These are phyloP conservation scores for Brachystomella parvula DNA, from an alignment of 1,140 invertebrate species.

Conservation along the genomic window DNA sequence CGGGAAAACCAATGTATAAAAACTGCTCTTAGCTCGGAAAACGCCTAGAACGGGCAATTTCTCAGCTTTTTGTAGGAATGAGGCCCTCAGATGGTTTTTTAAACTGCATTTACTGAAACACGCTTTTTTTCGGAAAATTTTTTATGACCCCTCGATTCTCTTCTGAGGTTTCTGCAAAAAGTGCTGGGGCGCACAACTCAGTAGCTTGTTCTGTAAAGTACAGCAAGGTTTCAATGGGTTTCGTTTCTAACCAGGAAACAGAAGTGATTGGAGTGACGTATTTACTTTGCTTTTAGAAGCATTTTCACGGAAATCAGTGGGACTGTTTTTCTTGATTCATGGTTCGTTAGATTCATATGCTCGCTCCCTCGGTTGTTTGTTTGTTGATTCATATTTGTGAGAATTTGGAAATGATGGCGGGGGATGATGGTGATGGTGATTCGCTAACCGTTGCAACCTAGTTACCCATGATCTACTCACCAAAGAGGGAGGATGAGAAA, in stretches of 20 bases:
- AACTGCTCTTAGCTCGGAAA: too few species aligned
- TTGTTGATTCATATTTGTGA: not conserved
- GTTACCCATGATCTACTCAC: too few species aligned
- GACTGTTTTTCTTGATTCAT: not conserved
- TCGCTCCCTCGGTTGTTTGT: not conserved
- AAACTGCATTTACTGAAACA: not conserved
- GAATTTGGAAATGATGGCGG: not conserved
- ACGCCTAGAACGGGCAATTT: too few species aligned
- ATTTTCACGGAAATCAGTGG: not conserved
- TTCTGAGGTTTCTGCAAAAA: too few species aligned
- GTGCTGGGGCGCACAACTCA: not conserved
- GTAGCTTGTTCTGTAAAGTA: not conserved
- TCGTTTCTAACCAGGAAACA: not conserved
- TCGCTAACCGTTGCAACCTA: too few species aligned
- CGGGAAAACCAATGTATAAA: too few species aligned
- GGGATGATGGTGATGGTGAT: too few species aligned
- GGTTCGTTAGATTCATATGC: slow-evolving; percentile 6
- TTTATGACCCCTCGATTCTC: not conserved
- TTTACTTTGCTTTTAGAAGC: slow-evolving; percentile 1
- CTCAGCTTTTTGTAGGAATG: too few species aligned
- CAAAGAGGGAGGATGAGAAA: not conserved
- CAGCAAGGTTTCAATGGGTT: not conserved
- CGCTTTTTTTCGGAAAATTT: not conserved
- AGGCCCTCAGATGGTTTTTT: too few species aligned
- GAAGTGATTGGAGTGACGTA: not conserved